These are phyloP conservation scores for Orientallactaga bullata DNA, from an alignment of 2,113 vertebrate genomes.

Conservation along the genomic window DNA sequence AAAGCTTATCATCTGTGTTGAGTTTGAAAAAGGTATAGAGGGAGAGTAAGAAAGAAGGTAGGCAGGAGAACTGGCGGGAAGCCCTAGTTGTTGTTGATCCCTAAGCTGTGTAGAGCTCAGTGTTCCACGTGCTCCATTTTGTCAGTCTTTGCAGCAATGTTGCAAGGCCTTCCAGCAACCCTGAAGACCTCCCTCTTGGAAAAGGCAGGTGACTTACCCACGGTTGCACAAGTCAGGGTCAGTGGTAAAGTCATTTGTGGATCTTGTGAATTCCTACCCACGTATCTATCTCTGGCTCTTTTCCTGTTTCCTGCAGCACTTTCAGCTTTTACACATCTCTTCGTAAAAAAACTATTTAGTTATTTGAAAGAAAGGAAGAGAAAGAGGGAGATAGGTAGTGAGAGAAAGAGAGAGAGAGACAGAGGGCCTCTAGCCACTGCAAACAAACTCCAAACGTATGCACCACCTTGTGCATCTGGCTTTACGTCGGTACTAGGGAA, in stretches of 20 bases:
- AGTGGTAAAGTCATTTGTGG: background rate
- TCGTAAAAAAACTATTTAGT: too few relatives aligned
- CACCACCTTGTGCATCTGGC: too few relatives aligned
- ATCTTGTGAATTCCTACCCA: background rate
- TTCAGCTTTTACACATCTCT: background rate
- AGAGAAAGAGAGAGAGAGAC: too few relatives aligned
- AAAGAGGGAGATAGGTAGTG: too few relatives aligned
- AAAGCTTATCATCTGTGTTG: background rate
- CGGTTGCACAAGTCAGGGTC: background rate
- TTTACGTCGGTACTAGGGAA: too few relatives aligned
- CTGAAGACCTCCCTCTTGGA: background rate
- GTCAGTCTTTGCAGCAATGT: background rate
- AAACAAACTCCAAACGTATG: too few relatives aligned
- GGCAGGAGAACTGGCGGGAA: rapidly evolving
- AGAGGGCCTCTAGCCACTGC: too few relatives aligned
- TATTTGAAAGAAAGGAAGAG: too few relatives aligned
- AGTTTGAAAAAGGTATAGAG: background rate
- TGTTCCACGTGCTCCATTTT: rapidly evolving
- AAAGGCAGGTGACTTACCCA: background rate
- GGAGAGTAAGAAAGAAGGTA: background rate
- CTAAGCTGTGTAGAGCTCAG: background rate
- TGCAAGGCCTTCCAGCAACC: background rate
- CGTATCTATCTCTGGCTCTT: background rate
- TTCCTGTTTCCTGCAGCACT: background rate
- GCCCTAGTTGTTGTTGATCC: background rate